Evolutionary conservation across 2,797 vertebrate genomes (phyloP).

Genomic region (Eidolon dupreanum): DNA sequence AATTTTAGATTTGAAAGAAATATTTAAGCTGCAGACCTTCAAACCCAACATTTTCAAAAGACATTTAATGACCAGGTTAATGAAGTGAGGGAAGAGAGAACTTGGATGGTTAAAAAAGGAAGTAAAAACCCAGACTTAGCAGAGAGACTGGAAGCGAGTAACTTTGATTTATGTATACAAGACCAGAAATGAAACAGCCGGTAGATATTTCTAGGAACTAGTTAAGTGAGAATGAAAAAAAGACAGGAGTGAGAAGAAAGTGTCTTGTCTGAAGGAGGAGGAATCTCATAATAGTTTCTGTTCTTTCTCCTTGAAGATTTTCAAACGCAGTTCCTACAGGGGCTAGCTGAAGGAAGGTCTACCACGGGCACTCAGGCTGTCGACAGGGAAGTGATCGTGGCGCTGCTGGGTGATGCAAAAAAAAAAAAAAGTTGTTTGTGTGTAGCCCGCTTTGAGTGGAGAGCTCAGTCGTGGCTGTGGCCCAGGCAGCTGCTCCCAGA

Average conservation of each 20-base stretch:
- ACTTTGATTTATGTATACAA: conserved; percentile 15
- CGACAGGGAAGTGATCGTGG: neutral
- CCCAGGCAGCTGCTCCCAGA: neutral
- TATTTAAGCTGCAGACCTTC: neutral
- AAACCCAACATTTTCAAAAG: neutral
- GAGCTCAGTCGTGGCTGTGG: neutral
- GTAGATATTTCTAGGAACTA: conserved; percentile 65
- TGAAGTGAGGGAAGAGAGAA: neutral
- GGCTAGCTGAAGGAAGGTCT: neutral
- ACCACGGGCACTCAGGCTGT: neutral
- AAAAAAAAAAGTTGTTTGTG: neutral
- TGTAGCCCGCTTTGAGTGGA: rapidly evolving
- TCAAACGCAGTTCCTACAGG: neutral
- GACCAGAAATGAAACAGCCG: neutral
- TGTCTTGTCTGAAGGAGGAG: neutral
- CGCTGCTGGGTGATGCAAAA: neutral
- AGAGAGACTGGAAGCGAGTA: neutral
- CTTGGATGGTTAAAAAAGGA: neutral
- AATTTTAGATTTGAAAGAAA: conserved; percentile 44
- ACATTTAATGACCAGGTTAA: neutral
- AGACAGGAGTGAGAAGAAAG: neutral
- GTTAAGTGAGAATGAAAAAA: neutral
- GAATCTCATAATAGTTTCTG: neutral
- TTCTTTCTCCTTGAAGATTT: neutral
- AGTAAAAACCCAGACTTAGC: neutral